Conservation (phyloP, 2,113 vertebrate genomes). For the Nicator chloris region DNA sequence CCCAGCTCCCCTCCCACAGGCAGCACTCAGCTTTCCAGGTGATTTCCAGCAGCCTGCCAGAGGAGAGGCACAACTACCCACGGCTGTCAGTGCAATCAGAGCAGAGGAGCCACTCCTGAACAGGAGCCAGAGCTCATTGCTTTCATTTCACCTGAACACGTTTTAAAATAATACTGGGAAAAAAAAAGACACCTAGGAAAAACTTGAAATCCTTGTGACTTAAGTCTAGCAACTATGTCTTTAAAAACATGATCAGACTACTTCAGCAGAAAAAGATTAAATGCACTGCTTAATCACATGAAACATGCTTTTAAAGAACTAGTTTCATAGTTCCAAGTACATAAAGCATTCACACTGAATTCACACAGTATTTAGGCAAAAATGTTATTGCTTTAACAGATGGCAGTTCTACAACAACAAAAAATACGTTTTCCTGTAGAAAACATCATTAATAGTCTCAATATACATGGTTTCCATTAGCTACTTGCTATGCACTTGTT, state of each 20-base stretch:
- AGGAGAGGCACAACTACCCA: background rate
- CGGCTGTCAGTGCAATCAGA: background rate
- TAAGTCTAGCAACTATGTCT: background rate
- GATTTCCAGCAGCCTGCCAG: background rate
- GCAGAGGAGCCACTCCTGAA: background rate
- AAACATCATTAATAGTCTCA: background rate
- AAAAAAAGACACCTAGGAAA: background rate
- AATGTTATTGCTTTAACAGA: background rate
- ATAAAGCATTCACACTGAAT: background rate
- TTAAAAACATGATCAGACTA: background rate
- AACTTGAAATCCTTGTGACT: background rate
- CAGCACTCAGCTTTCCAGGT: background rate
- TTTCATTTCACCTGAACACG: background rate
- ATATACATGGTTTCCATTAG: background rate
- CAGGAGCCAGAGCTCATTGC: background rate
- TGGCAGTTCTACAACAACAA: background rate
- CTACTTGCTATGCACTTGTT: background rate
- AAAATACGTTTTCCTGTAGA: background rate
- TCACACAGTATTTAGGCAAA: background rate
- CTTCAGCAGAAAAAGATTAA: background rate
- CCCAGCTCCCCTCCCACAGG: accelerated
- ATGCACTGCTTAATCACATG: background rate
- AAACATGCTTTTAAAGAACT: background rate
- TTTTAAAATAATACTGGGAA: background rate
- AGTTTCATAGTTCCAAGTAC: background rate